These are phyloP conservation scores for Germaria angustata DNA, from an alignment of 2,888 invertebrate species.

Conservation along the genomic window DNA sequence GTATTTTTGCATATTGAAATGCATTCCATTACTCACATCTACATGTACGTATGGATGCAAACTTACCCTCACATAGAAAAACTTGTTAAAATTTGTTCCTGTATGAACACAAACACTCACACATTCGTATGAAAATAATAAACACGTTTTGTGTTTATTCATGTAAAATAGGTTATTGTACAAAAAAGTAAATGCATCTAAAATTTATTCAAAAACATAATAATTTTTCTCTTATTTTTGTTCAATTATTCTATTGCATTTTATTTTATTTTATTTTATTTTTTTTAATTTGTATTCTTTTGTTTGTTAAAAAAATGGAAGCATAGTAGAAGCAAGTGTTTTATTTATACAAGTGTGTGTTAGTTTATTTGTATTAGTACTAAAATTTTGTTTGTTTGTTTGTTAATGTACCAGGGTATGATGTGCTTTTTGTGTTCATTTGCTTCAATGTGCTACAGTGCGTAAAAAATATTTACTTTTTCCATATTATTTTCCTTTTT, in stretches of 20 bases:
- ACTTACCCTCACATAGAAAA: neutral
- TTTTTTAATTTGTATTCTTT: slow-evolving; percentile 5
- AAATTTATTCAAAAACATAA: slow-evolving; percentile 17
- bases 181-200: neutral
- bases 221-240: slow-evolving; percentile 10
- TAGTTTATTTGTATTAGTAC: neutral
- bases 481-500: neutral
- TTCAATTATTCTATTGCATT: slow-evolving; percentile 16
- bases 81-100: neutral
- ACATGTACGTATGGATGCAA: neutral
- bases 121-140: slow-evolving; percentile 1
- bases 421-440: neutral
- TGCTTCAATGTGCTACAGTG: neutral
- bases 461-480: slow-evolving; percentile 17
- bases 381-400: neutral
- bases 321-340: neutral
- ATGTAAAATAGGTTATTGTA: slow-evolving; percentile 11
- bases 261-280: neutral
- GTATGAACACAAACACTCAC: neutral
- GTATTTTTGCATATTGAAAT: neutral
- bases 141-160: slow-evolving; percentile 26
- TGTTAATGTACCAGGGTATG: neutral
- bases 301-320: slow-evolving; percentile 27
- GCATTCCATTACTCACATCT: neutral
- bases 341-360: neutral